phyloP scores from a whole-genome alignment of 53 echinoderm and acorn worm species.

The Holothuria scabra region DNA sequence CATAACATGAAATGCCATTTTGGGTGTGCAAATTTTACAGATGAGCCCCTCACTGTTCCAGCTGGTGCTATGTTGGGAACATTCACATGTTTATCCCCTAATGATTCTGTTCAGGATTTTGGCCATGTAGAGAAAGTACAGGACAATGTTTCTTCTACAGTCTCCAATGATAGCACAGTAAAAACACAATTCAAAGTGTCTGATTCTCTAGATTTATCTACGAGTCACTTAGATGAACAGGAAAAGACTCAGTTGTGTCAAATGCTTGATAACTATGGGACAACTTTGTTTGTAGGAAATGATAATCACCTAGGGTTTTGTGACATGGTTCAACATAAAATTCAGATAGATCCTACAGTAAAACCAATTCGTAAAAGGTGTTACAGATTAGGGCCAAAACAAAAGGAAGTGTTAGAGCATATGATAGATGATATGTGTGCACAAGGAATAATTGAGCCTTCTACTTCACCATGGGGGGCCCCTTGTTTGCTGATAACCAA shows the following conservation, averaged over 20 bases:
- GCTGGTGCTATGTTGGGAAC: slow-evolving; percentile 48
- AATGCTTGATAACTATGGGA: slow-evolving; percentile 32
- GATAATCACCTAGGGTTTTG: slow-evolving; percentile 50
- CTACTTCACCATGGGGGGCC: neutral
- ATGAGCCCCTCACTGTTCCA: slow-evolving; percentile 21
- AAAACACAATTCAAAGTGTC: neutral
- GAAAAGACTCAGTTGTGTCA: slow-evolving; percentile 10
- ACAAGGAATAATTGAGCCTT: too few relatives aligned
- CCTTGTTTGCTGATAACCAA: slow-evolving; percentile 52
- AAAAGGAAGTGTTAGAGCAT: slow-evolving; percentile 39
- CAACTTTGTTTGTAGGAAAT: slow-evolving; percentile 38
- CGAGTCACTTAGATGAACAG: neutral
- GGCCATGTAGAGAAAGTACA: neutral
- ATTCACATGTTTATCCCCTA: slow-evolving; percentile 51
- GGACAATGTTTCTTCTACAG: neutral
- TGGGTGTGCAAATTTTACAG: slow-evolving; percentile 56
- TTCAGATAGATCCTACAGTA: slow-evolving; percentile 37
- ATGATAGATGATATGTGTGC: slow-evolving; percentile 13
- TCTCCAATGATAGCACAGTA: neutral
- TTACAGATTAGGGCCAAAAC: slow-evolving; percentile 47
- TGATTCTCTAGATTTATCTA: slow-evolving; percentile 23
- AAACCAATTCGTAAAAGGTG: slow-evolving; percentile 40
- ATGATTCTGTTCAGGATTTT: slow-evolving; percentile 20
- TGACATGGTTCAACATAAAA: slow-evolving; percentile 37
- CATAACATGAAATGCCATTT: slow-evolving; percentile 36